Base-by-base conservation (phyloP, 1,140 invertebrate species). In the Papilio aristodemus region DNA sequence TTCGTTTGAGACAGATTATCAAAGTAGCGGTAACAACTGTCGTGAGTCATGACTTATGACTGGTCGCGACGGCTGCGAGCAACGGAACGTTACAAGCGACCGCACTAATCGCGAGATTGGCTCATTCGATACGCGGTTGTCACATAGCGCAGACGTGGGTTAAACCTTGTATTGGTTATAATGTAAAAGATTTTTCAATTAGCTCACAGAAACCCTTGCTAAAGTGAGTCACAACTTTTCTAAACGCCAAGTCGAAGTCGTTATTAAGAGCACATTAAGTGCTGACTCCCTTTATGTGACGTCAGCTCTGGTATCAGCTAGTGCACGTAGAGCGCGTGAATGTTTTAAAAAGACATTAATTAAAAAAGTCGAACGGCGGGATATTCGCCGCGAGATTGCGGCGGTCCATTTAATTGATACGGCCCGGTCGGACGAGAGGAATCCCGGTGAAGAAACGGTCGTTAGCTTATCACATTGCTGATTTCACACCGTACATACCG, bases 401-500 rank as follows among this genome's bases (percentile, higher is more conserved):
- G 75, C 80, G 76, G 71, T 43, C 78, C 80, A 81, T 85, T 88
- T 86, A 90, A 88, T 90, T 88, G 87, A 90, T 90, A 90, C 74
- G 70, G 60, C 50, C 50, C 60, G 67, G 68, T 43, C 70, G 73
- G 76, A 74, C 72, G 68, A 69, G 74, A 76, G 81, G 83, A 85
- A 84, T 88, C 82, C 84, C 71, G 79, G 76, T 81, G 76, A 80
- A 79, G 83, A 78, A 84, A 85, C 84, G 84, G 83, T 89, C 85
- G 87, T 89, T 89, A 86, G 77, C 81, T 87, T 90, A 88, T 89
- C 87, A 88, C 73, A 73, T 79, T 79, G 81, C 86, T 80, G 87
- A 88, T 90, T 90, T 89, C 87, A 88, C 87, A 89, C 87, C 83
- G 80, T 70, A 72, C 58, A 69, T 75, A 69, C 75, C 50, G 39